Conservation (phyloP, 92 coral and sea anemone genomes). For the Palythoa grandis region DNA sequence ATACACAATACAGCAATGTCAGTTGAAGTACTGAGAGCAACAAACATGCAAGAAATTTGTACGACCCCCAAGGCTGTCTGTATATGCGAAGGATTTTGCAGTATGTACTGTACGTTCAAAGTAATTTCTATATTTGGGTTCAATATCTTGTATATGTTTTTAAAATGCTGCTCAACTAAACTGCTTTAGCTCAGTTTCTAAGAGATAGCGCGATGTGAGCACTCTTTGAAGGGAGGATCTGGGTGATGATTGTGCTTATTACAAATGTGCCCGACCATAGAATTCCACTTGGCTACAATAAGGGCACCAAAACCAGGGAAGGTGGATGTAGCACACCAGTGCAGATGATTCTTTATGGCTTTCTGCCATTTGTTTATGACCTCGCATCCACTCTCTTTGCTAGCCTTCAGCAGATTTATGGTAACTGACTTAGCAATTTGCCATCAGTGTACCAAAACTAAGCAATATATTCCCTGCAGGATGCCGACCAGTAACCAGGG, state of each 20-base stretch:
- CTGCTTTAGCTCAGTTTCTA: too few relatives aligned
- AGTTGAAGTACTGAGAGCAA: too few relatives aligned
- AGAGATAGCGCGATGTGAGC: slow-evolving; percentile 28
- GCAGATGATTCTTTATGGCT: slow-evolving; percentile 32
- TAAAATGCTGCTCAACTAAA: slow-evolving; percentile 17
- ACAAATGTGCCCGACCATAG: slow-evolving; percentile 7
- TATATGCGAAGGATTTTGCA: too few relatives aligned
- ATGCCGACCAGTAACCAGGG: neutral
- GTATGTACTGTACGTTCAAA: too few relatives aligned
- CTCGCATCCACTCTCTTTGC: slow-evolving; percentile 21
- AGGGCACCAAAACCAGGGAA: slow-evolving; percentile 23
- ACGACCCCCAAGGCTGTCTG: too few relatives aligned
- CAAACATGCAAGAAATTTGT: too few relatives aligned
- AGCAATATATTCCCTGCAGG: slow-evolving; percentile 29
- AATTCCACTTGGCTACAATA: slow-evolving; percentile 39
- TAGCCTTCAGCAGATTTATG: neutral
- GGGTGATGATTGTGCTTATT: slow-evolving; percentile 40
- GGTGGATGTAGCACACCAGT: slow-evolving; percentile 34
- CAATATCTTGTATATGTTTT: too few relatives aligned
- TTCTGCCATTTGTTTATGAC: slow-evolving; percentile 16
- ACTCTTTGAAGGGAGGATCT: slow-evolving; percentile 16
- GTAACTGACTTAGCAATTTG: slow-evolving; percentile 6
- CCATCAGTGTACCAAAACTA: slow-evolving; percentile 24
- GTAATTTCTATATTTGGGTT: too few relatives aligned
- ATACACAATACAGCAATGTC: too few relatives aligned